phyloP scores from a whole-genome alignment of 2,888 invertebrate genomes.

The Tetanocera ferruginea region DNA sequence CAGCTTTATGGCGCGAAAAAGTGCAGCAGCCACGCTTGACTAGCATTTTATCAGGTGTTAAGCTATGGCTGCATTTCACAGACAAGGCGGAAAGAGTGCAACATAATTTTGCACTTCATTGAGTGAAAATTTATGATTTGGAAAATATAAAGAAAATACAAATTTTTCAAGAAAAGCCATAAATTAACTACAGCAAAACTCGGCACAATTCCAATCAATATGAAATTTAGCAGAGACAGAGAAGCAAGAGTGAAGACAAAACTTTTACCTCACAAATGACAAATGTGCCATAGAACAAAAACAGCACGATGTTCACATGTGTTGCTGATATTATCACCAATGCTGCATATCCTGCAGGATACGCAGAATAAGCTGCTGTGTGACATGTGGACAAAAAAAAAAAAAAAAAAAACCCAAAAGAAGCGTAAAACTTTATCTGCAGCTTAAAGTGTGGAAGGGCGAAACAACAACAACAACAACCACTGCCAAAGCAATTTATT shows the following conservation, averaged over 20 bases:
- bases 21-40: no score
- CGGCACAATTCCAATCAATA: slow-evolving; percentile 6
- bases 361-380: background rate
- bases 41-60: no score
- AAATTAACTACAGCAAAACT: background rate
- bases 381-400: background rate
- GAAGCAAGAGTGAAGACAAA: background rate
- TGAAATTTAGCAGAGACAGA: slow-evolving; percentile 38
- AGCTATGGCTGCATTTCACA: no score
- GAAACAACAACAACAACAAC: background rate
- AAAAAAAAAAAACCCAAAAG: background rate
- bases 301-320: slow-evolving; percentile 30
- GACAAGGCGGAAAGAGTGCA: background rate
- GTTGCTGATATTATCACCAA: slow-evolving; percentile 36
- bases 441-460: background rate
- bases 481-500: background rate
- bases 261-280: slow-evolving; percentile 20
- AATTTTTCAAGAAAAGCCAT: background rate
- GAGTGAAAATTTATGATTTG: background rate
- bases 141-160: background rate
- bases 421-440: slow-evolving; percentile 17
- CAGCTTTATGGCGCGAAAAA: no score
- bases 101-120: slow-evolving; percentile 16
- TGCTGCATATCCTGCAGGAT: slow-evolving; percentile 5
- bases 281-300: slow-evolving; percentile 24